A percentile compares a stretch with the other conserved stretches of the same genome.
phyloP scores from a whole-genome alignment of 2,888 invertebrate genomes.

The Lobophora halterata region DNA sequence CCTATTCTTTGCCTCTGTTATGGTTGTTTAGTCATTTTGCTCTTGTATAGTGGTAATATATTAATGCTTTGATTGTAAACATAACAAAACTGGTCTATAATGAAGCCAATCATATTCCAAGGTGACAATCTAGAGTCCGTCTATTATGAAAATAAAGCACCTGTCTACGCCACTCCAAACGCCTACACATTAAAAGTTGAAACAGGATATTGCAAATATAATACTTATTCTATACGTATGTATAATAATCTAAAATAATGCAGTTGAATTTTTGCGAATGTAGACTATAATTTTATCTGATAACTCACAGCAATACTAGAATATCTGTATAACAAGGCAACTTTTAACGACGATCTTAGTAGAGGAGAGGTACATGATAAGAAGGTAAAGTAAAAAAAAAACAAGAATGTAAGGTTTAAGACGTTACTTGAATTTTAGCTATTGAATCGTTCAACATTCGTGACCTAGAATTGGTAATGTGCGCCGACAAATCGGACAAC shows the following conservation, averaged over 20 bases:
- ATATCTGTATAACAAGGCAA: too few species aligned
- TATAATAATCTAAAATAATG: too few species aligned
- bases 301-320: too few species aligned
- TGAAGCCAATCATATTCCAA: slow-evolving; percentile 32
- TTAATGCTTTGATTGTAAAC: slow-evolving; percentile 1
- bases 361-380: too few species aligned
- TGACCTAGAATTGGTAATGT: slow-evolving; percentile 26
- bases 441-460: slow-evolving; percentile 19
- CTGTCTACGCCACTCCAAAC: slow-evolving; percentile 1
- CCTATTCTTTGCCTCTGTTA: too few species aligned
- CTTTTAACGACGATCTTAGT: too few species aligned
- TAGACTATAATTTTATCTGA: too few species aligned
- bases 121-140: slow-evolving; percentile 26
- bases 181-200: slow-evolving; percentile 6
- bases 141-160: slow-evolving; percentile 19
- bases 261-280: too few species aligned
- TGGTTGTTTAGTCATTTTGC: not conserved
- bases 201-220: slow-evolving; percentile 7
- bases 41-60: not conserved
- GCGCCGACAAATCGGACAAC: slow-evolving; percentile 23
- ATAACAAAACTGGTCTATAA: slow-evolving; percentile 21
- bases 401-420: slow-evolving; percentile 1
- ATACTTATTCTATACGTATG: too few species aligned
- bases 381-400: too few species aligned
- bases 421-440: slow-evolving; percentile 10